phyloP scores from a whole-genome alignment of 1,140 invertebrate species.

The Drosophila nigrodunni region DNA sequence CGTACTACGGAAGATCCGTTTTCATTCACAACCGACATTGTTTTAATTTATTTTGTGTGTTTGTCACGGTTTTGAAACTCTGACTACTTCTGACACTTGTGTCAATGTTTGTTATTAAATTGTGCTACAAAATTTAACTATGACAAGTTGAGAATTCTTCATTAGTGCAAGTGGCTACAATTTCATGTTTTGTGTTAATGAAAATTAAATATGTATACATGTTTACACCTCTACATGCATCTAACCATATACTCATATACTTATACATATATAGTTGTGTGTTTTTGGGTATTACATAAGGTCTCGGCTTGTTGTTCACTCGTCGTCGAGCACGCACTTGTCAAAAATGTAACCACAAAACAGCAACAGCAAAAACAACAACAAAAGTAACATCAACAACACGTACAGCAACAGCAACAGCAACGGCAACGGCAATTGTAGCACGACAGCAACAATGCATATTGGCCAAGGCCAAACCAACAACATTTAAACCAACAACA shows the following conservation, averaged over 20 bases:
- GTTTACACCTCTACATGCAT: slow-evolving; percentile 39
- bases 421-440: slow-evolving; percentile 40
- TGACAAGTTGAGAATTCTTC: neutral
- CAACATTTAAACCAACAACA: slow-evolving; percentile 48
- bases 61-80: neutral
- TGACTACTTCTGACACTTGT: neutral
- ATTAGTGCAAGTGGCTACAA: slow-evolving; percentile 25
- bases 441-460: slow-evolving; percentile 66
- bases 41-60: neutral
- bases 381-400: slow-evolving; percentile 43
- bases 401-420: slow-evolving; percentile 26
- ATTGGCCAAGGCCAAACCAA: slow-evolving; percentile 77
- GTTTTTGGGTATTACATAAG: slow-evolving; percentile 51
- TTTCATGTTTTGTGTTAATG: slow-evolving; percentile 46
- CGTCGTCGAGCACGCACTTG: slow-evolving; percentile 64
- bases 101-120: slow-evolving; percentile 1
- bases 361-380: slow-evolving; percentile 41
- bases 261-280: neutral
- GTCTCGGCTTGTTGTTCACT: slow-evolving; percentile 18
- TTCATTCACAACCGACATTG: neutral
- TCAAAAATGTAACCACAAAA: slow-evolving; percentile 76
- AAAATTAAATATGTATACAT: slow-evolving; percentile 60
- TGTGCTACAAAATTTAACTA: neutral
- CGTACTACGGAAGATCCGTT: neutral
- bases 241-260: neutral